Conservation (phyloP, 2,113 vertebrate genomes). For the Tachysurus fulvidraco region DNA sequence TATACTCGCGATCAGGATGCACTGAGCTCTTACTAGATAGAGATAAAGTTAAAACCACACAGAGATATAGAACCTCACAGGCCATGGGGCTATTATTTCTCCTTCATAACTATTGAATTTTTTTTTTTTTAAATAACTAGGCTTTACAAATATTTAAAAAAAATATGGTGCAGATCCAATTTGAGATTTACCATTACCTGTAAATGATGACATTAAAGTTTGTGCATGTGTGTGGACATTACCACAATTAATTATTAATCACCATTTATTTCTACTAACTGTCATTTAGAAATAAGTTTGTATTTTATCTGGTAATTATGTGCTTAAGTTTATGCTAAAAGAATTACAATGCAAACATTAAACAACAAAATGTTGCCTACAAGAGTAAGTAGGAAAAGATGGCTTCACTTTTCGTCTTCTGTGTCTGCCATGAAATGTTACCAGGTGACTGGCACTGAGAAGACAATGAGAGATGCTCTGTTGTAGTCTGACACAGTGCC, state of each 20-base stretch:
- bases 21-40: constrained; percentile 70
- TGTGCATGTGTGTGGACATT: constrained; percentile 15
- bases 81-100: constrained; percentile 77
- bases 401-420: constrained; percentile 1
- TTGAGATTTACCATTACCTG: constrained; percentile 72
- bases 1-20: constrained; percentile 71
- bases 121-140: constrained; percentile 71
- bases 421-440: not conserved
- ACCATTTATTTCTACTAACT: not conserved
- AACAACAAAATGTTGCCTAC: not conserved
- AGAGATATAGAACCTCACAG: constrained; percentile 68
- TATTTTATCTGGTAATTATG: not conserved
- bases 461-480: constrained; percentile 56
- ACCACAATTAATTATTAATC: not conserved
- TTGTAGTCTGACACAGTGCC: constrained; percentile 66
- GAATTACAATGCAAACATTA: not conserved
- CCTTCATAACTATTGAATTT: constrained; percentile 76
- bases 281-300: not conserved
- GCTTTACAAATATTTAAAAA: constrained; percentile 80
- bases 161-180: constrained; percentile 77
- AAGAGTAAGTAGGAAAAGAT: not conserved
- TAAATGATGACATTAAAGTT: constrained; percentile 33
- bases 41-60: constrained; percentile 75
- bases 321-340: not conserved
- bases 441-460: constrained; percentile 15